phyloP scores from a whole-genome alignment of 1,140 invertebrate genomes.

The Drosophila bocqueti region DNA sequence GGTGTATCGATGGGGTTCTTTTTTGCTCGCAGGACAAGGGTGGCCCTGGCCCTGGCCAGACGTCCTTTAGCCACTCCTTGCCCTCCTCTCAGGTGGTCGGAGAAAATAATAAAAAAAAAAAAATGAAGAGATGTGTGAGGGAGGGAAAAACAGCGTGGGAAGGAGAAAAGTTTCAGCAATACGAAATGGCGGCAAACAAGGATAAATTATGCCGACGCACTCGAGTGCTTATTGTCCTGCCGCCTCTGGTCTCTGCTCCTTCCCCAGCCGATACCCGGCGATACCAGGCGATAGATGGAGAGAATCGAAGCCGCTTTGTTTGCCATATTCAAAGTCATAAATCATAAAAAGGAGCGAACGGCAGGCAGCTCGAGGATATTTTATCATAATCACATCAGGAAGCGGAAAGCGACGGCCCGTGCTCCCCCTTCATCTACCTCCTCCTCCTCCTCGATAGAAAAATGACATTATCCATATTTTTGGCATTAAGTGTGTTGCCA shows the following conservation, averaged over 20 bases:
- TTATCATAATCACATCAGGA: slow-evolving; percentile 85
- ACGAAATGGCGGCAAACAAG: slow-evolving; percentile 68
- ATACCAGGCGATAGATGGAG: slow-evolving; percentile 5
- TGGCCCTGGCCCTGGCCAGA: slow-evolving; percentile 36
- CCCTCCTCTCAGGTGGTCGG: slow-evolving; percentile 9
- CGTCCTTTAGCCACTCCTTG: slow-evolving; percentile 17
- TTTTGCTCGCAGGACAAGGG: slow-evolving; percentile 4
- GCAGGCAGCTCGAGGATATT: slow-evolving; percentile 79
- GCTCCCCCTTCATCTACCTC: not conserved
- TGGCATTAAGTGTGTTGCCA: slow-evolving; percentile 68
- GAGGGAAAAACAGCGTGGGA: not conserved
- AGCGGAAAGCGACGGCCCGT: slow-evolving; percentile 43
- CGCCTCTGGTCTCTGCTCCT: not conserved
- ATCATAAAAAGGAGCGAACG: slow-evolving; percentile 72
- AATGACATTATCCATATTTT: slow-evolving; percentile 83
- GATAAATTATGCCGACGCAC: slow-evolving; percentile 83
- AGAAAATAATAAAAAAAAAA: slow-evolving; percentile 8
- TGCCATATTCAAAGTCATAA: slow-evolving; percentile 83
- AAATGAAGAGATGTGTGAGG: not conserved
- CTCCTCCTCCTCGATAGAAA: slow-evolving; percentile 56
- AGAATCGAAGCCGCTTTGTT: slow-evolving; percentile 65
- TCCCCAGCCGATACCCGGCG: not conserved
- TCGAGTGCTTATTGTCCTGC: slow-evolving; percentile 77
- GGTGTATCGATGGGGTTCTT: slow-evolving; percentile 38
- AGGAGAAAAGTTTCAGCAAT: slow-evolving; percentile 56